phyloP scores from a whole-genome alignment of 2,113 vertebrate genomes.

The Carassius gibelio region DNA sequence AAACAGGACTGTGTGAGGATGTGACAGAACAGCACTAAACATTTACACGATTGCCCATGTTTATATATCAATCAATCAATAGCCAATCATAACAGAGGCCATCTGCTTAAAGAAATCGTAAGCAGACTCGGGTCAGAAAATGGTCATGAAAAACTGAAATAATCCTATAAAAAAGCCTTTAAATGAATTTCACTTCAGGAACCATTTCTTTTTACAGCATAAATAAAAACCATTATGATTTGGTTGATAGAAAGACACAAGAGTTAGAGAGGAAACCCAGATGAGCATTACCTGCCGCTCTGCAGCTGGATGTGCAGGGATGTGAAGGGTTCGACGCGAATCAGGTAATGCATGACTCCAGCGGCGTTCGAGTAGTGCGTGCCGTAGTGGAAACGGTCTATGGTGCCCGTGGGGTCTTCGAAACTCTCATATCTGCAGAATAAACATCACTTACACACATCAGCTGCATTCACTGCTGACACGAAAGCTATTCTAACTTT shows the following conservation, averaged over 20 bases:
- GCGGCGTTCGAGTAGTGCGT: slow-evolving; percentile 98
- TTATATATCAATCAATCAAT: not conserved
- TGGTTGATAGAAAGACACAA: not conserved
- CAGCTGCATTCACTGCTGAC: not conserved
- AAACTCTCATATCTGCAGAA: slow-evolving; percentile 88
- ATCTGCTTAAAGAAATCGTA: not conserved
- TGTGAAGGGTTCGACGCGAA: slow-evolving; percentile 93
- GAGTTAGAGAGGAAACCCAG: not conserved
- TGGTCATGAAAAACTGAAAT: not conserved
- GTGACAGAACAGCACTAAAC: not conserved
- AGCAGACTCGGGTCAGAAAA: not conserved
- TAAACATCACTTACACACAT: not conserved
- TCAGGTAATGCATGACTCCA: slow-evolving; percentile 97
- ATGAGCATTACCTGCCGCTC: slow-evolving; percentile 83
- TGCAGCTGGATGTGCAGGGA: slow-evolving; percentile 96
- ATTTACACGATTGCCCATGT: no score
- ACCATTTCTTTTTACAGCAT: not conserved
- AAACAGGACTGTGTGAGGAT: not conserved
- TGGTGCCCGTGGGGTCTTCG: slow-evolving; percentile 92
- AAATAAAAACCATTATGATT: not conserved
- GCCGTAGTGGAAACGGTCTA: slow-evolving; percentile 96
- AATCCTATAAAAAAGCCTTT: not conserved
- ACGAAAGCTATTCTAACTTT: not conserved
- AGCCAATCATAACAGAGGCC: not conserved
- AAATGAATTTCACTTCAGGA: not conserved